phyloP scores from a whole-genome alignment of 2,113 vertebrate species.

The Oreochromis niloticus region DNA sequence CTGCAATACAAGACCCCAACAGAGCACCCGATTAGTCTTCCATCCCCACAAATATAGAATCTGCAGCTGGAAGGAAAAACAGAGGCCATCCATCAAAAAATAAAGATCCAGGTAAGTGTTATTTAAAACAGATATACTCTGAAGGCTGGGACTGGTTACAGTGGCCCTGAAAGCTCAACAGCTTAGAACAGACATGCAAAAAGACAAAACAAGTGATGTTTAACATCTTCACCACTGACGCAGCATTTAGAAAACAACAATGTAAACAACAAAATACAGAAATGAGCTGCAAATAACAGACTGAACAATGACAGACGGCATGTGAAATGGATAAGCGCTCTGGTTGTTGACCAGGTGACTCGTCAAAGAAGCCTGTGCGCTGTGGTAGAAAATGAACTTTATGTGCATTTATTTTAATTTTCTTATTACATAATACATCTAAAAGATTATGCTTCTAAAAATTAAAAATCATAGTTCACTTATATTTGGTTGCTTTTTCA shows the following conservation, averaged over 20 bases:
- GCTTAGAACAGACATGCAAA: background rate
- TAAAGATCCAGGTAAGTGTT: background rate
- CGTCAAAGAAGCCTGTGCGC: background rate
- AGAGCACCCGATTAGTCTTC: slow-evolving; percentile 19
- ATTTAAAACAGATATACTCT: background rate
- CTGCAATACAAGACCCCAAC: background rate
- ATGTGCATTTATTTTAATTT: background rate
- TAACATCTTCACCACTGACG: background rate
- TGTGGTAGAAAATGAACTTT: background rate
- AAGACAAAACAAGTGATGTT: background rate
- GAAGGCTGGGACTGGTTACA: background rate
- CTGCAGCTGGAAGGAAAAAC: background rate
- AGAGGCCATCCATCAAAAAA: background rate
- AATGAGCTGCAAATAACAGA: background rate
- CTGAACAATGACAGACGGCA: background rate
- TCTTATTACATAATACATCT: background rate
- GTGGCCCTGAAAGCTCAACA: background rate
- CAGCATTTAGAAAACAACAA: background rate
- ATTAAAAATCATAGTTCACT: background rate
- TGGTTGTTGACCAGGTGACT: background rate
- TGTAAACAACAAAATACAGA: background rate
- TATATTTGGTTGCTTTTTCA: background rate
- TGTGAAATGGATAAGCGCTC: fast-evolving
- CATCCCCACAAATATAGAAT: background rate
- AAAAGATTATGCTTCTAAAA: background rate